These are phyloP conservation scores for Andrena dorsata DNA, from an alignment of 2,888 invertebrate species.

Conservation along the genomic window DNA sequence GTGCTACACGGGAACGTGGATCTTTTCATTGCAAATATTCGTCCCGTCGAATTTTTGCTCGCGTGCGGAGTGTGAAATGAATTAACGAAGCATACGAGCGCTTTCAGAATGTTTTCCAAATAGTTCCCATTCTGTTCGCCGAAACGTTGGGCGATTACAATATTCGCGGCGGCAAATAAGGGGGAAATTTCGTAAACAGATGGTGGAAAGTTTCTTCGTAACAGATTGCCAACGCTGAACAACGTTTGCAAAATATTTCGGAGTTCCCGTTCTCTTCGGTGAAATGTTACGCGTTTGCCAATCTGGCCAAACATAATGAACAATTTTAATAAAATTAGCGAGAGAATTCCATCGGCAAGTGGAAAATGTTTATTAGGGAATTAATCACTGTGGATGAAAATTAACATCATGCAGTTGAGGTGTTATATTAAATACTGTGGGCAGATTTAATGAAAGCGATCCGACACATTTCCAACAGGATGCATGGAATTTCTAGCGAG, in stretches of 20 bases:
- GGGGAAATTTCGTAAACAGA: neutral
- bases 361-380: neutral
- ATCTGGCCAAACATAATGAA: neutral
- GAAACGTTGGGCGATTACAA: neutral
- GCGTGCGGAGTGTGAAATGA: neutral
- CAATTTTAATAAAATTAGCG: neutral
- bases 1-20: no score
- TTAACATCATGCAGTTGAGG: slow-evolving; percentile 16
- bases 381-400: slow-evolving; percentile 6
- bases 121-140: neutral
- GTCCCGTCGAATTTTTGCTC: neutral
- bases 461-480: no score
- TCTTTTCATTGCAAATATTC: neutral
- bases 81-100: neutral
- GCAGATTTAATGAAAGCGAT: no score
- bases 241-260: slow-evolving; percentile 12
- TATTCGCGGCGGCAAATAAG: neutral
- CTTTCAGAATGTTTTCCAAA: neutral
- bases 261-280: neutral
- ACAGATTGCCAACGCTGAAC: neutral
- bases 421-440: neutral
- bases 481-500: no score
- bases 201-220: neutral
- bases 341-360: neutral
- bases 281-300: neutral